Evolutionary conservation across 2,888 invertebrate genomes (phyloP).

Genomic region (Heterodera filipjevi): DNA sequence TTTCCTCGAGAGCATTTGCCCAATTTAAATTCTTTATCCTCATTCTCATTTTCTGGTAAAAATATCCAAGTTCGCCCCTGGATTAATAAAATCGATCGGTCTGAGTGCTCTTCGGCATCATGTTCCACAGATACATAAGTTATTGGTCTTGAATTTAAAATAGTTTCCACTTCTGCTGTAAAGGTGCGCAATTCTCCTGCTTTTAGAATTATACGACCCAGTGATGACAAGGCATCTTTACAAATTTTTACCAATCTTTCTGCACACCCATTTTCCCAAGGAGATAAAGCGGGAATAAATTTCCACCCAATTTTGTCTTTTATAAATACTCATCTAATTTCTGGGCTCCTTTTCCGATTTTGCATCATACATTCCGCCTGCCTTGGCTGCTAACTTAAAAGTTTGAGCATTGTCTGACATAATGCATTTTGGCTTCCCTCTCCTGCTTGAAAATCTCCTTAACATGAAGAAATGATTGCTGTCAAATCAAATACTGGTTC

Average conservation of each 20-base stretch:
- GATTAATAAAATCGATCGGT: slow-evolving; percentile 24
- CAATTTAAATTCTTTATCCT: neutral
- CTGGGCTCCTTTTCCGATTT: too few relatives aligned
- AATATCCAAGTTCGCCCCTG: neutral
- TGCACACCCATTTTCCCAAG: slow-evolving; percentile 18
- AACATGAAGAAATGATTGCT: slow-evolving; percentile 62
- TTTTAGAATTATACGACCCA: slow-evolving; percentile 11
- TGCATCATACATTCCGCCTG: neutral
- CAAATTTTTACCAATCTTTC: slow-evolving; percentile 14
- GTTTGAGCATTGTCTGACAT: slow-evolving; percentile 66
- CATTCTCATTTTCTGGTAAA: neutral
- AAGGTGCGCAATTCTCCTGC: slow-evolving; percentile 15
- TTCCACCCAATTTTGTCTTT: slow-evolving; percentile 6
- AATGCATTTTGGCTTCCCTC: slow-evolving; percentile 59
- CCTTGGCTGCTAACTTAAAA: slow-evolving; percentile 58
- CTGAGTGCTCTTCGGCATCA: neutral
- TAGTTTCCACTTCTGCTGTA: slow-evolving; percentile 20
- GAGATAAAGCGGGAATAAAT: slow-evolving; percentile 19
- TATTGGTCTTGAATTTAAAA: slow-evolving; percentile 27
- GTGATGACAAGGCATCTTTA: slow-evolving; percentile 15
- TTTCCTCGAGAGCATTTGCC: too few relatives aligned
- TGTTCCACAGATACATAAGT: slow-evolving; percentile 13
- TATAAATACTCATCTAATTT: neutral
- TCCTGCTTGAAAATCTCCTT: slow-evolving; percentile 63
- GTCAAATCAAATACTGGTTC: slow-evolving; percentile 62